Conservation (phyloP, 2,113 vertebrate genomes). For the Onychorhynchus coronatus region DNA sequence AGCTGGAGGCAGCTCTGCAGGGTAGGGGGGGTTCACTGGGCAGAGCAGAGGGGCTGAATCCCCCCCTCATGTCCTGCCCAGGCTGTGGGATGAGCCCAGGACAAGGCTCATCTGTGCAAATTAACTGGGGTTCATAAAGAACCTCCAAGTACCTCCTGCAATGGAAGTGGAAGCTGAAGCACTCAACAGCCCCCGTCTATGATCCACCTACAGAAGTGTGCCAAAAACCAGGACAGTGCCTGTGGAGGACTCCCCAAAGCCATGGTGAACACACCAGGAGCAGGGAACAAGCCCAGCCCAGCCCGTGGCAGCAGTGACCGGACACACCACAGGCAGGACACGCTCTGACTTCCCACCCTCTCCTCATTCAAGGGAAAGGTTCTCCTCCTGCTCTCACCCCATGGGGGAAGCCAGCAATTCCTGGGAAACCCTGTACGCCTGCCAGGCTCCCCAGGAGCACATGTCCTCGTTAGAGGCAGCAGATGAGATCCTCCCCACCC, state of each 20-base stretch:
- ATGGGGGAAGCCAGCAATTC: background rate
- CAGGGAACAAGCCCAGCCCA: background rate
- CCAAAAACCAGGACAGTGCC: background rate
- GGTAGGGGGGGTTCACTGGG: too few relatives aligned
- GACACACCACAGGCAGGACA: background rate
- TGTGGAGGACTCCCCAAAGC: background rate
- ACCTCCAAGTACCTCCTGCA: background rate
- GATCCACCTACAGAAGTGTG: background rate
- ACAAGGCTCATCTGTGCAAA: background rate
- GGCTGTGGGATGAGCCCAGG: background rate
- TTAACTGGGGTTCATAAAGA: background rate
- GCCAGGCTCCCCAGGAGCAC: background rate
- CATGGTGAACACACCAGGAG: accelerated
- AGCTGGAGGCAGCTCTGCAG: background rate
- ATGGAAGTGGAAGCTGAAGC: background rate
- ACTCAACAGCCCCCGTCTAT: background rate
- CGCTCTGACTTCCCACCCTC: background rate
- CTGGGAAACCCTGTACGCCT: background rate
- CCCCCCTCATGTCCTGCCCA: accelerated
- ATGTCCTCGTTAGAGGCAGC: background rate
- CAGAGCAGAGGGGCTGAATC: background rate
- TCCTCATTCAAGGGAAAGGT: background rate
- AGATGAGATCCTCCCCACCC: background rate
- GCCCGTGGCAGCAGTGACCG: accelerated
- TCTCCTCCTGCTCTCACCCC: background rate